These are phyloP conservation scores for Cavia porcellus DNA, from an alignment of 2,113 vertebrate species.

Conservation along the genomic window DNA sequence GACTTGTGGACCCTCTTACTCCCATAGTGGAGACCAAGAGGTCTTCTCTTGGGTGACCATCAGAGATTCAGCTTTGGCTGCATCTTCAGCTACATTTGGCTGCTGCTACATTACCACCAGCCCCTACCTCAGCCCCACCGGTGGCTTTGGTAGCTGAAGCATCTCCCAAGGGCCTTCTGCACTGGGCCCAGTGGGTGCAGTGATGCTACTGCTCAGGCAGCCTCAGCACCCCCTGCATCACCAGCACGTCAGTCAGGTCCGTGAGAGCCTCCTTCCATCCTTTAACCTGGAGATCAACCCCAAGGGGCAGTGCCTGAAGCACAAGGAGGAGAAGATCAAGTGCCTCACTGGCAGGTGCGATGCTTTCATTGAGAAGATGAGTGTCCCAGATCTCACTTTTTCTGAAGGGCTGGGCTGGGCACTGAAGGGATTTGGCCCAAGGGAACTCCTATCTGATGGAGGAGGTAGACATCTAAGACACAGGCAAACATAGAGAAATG, in stretches of 20 bases:
- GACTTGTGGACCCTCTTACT: not conserved
- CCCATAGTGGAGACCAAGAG: not conserved
- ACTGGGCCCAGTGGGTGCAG: slow-evolving; percentile 19
- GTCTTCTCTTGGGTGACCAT: not conserved
- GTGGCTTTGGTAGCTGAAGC: slow-evolving; percentile 86
- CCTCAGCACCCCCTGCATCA: slow-evolving; percentile 60
- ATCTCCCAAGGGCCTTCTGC: slow-evolving; percentile 74
- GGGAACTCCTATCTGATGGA: not conserved
- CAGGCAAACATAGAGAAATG: not conserved
- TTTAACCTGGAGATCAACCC: slow-evolving; percentile 95
- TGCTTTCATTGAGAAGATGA: slow-evolving; percentile 91
- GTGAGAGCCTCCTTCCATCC: slow-evolving; percentile 93
- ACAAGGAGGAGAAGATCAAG: slow-evolving; percentile 92
- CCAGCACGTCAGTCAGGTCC: slow-evolving; percentile 89
- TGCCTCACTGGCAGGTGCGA: slow-evolving; percentile 90
- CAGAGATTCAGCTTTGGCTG: not conserved
- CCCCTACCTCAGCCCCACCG: slow-evolving; percentile 47
- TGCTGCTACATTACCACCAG: slow-evolving; percentile 72
- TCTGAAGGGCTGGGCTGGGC: too few species aligned
- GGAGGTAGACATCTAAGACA: not conserved
- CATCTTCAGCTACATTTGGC: slow-evolving; percentile 51
- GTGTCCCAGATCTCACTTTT: slow-evolving; percentile 5
- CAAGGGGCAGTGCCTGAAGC: slow-evolving; percentile 86
- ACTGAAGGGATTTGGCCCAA: not conserved
- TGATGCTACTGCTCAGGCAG: slow-evolving; percentile 66